Conservation (phyloP, 1,140 invertebrate species). For the Heliconius melpomene region DNA sequence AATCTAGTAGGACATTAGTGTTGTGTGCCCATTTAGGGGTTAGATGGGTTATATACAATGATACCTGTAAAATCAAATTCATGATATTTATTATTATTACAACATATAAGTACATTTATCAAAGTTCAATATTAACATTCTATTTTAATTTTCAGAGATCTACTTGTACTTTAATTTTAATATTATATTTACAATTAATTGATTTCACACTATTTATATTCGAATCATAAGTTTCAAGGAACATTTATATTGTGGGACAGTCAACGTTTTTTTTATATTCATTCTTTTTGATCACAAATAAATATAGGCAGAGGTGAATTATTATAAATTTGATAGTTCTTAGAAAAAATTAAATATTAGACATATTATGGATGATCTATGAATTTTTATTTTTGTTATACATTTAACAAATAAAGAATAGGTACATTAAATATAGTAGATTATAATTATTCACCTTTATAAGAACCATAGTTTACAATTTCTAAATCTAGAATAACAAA, state of each 20-base stretch:
- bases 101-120: conserved; percentile 38
- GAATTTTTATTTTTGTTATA: no score
- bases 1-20: no score
- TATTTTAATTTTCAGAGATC: conserved; percentile 45
- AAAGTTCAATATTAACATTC: conserved; percentile 29
- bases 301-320: conserved; percentile 1
- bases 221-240: conserved; percentile 45
- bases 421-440: not conserved
- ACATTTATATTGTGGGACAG: conserved; percentile 32
- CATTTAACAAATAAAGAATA: no score
- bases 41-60: no score
- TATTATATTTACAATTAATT: conserved; percentile 39
- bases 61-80: no score
- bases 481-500: not conserved
- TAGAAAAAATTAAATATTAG: no score
- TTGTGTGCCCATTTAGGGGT: no score
- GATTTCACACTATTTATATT: conserved; percentile 36
- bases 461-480: not conserved
- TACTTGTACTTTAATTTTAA: conserved; percentile 56
- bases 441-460: not conserved
- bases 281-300: not conserved
- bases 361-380: not conserved
- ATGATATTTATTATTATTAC: no score
- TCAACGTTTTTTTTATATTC: not conserved
- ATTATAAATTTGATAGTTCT: not conserved